These are phyloP conservation scores for Latrodectus elegans DNA, from an alignment of 2,888 invertebrate genomes.

Conservation along the genomic window DNA sequence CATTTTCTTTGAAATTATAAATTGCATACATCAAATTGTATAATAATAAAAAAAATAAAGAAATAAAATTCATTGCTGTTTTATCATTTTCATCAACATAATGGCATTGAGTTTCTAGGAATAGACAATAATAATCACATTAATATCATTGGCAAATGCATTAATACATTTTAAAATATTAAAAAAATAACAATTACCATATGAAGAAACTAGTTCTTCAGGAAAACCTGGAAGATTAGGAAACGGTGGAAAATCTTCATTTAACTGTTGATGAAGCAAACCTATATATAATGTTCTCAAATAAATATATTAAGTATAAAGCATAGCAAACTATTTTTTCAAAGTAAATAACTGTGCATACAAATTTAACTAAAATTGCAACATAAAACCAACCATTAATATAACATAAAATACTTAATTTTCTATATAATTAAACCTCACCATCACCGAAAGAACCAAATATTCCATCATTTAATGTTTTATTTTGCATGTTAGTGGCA, in stretches of 20 bases:
- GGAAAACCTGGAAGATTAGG: slow-evolving; percentile 59
- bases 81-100: no score
- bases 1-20: no score
- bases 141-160: no score
- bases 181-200: slow-evolving; percentile 7
- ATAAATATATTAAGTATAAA: background rate
- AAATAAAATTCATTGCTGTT: no score
- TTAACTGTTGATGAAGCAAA: slow-evolving; percentile 12
- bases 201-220: slow-evolving; percentile 17
- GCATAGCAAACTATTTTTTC: background rate
- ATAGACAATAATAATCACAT: no score
- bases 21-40: no score
- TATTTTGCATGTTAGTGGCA: slow-evolving; percentile 1
- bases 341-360: background rate
- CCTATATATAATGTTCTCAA: background rate
- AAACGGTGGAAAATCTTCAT: slow-evolving; percentile 63
- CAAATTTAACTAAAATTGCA: background rate
- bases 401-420: background rate
- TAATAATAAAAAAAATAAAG: no score
- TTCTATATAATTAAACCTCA: background rate
- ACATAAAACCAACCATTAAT: background rate
- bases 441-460: background rate
- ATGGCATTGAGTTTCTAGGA: no score
- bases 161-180: no score
- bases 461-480: background rate